These are phyloP conservation scores for Ahaetulla prasina DNA, from an alignment of 2,113 vertebrate species.

Conservation along the genomic window DNA sequence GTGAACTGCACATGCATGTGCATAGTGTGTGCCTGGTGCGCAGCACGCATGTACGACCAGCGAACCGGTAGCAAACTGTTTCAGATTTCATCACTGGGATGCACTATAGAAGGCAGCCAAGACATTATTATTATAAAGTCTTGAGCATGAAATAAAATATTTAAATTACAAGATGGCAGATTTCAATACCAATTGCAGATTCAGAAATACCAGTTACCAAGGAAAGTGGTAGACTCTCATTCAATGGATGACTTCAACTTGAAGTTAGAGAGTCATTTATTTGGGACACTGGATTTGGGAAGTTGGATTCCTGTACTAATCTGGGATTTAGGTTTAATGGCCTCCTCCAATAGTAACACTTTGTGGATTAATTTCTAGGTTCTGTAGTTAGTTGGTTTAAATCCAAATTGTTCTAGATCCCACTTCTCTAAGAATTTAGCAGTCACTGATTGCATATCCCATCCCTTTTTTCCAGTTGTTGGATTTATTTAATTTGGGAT, in stretches of 20 bases:
- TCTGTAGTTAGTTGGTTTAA: background rate
- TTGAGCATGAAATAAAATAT: background rate
- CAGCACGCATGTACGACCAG: too few species aligned
- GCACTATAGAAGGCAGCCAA: background rate
- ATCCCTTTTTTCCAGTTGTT: background rate
- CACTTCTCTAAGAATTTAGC: background rate
- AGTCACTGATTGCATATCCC: background rate
- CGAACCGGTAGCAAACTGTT: too few species aligned
- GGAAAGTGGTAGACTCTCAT: background rate
- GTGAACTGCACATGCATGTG: too few species aligned
- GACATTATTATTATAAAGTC: background rate
- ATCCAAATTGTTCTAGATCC: background rate
- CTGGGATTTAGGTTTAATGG: background rate
- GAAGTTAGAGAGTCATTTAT: background rate
- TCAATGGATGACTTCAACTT: background rate
- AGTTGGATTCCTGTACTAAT: background rate
- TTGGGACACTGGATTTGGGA: background rate
- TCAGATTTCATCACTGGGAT: too few species aligned
- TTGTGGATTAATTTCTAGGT: background rate
- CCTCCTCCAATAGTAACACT: background rate
- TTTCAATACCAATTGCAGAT: background rate
- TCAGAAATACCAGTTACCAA: background rate
- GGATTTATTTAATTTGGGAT: background rate
- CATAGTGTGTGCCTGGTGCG: too few species aligned
- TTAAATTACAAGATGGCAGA: background rate